Evolutionary conservation across 2,888 invertebrate genomes (phyloP).

Genomic region (Tenthredo livida): DNA sequence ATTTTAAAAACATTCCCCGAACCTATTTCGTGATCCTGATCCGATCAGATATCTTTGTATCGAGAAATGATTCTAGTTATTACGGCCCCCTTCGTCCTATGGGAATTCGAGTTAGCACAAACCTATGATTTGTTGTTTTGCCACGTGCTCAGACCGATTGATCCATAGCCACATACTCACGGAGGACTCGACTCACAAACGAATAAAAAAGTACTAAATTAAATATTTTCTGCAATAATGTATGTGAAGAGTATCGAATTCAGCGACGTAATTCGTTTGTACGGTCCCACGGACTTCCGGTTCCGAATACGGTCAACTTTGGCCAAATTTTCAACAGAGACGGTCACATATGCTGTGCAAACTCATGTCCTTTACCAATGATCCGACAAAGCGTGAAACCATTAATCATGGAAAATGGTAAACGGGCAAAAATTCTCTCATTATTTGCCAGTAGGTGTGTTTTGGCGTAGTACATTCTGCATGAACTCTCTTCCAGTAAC

Average conservation of each 20-base stretch:
- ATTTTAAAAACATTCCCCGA: conserved; percentile 71
- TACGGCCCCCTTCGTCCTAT: conserved; percentile 57
- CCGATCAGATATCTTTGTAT: conserved; percentile 72
- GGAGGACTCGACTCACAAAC: neutral
- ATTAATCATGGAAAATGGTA: conserved; percentile 30
- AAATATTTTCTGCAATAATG: neutral
- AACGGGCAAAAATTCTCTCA: neutral
- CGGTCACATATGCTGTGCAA: neutral
- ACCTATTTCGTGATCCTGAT: conserved; percentile 68
- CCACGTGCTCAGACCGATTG: conserved; percentile 25
- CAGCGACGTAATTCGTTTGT: neutral
- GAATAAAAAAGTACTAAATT: neutral
- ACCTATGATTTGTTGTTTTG: conserved; percentile 39
- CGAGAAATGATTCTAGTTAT: conserved; percentile 75
- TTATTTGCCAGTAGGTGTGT: neutral
- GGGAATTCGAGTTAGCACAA: conserved; percentile 43
- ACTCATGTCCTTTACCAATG: neutral
- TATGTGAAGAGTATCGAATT: neutral
- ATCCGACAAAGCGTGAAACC: conserved; percentile 22
- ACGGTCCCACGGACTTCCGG: neutral
- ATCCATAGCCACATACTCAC: neutral
- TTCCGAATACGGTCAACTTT: neutral
- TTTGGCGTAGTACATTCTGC: neutral
- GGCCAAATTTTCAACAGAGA: neutral
- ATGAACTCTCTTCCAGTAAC: neutral